Evolutionary conservation across 2,797 vertebrate genomes (phyloP), one percentile per base, ranked within the genome.

Genomic region (Argya squamiceps): DNA sequence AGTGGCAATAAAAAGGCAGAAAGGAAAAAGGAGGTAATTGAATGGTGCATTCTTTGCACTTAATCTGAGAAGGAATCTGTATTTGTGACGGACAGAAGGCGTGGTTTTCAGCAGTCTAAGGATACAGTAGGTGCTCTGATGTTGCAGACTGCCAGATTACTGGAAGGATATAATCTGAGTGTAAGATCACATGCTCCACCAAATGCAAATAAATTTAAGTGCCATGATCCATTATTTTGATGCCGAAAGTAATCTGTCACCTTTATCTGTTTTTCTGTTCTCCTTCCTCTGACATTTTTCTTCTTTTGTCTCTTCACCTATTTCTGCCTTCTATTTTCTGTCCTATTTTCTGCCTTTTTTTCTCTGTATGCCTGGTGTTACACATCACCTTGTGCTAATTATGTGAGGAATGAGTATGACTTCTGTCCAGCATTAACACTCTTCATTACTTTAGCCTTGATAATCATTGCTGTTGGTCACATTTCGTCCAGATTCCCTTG

Each of bases 141-240:
- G 71, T 55, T 88, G 15, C 21, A 77, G n/a, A 27, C 53, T 68
- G 62, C 46, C n/a, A 86, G 50, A 13, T 81, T 71, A 44, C 36
- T 65, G 50, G 69, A 88, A 71, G 24, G 58, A 34, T 39, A 18
- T 56, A 22, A 1, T 20, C 39, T 36, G 47, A 84, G n/a, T 70
- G 58, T 79, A 53, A 58, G 53, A 43, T 56, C 34, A 53, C 32
- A 65, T 43, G 37, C 49, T 68, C 32, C 24, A 47, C 49, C 58
- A 92, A 83, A 78, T 83, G 37, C 32, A 84, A 85, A 92, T 88
- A 91, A 64, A 78, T 91, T 58, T 77, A 78, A 22, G 52, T 93
- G 84, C 68, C 83, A 59, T 10, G 44, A 75, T 76, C 49, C 62
- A 50, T 89, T 92, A 92, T 58, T 92, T 64, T 89, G 64, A 84